A percentile compares a stretch with the other conserved stretches of the same genome.
Conservation (phyloP, 2,113 vertebrate species). For the Varanus komodoensis region DNA sequence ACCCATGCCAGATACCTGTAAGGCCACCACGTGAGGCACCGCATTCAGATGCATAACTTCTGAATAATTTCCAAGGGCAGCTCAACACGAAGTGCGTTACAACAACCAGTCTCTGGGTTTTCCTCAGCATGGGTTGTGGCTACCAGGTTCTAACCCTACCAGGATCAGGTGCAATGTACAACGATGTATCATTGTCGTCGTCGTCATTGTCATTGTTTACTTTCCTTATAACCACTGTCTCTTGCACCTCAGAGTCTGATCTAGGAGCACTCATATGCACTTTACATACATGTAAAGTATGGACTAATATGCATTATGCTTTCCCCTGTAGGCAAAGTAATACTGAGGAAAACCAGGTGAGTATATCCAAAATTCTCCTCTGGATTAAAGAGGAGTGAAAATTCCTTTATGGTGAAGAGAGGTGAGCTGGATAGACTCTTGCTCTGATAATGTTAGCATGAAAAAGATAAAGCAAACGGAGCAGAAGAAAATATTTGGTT, state of each 20-base stretch:
- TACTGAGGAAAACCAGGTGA: not conserved
- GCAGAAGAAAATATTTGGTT: not conserved
- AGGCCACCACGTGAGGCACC: not conserved
- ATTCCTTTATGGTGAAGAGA: no score
- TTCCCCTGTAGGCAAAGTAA: not conserved
- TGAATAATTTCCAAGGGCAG: not conserved
- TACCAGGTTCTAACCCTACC: not conserved
- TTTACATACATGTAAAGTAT: not conserved
- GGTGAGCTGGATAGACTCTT: not conserved
- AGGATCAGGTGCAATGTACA: not conserved
- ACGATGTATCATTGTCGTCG: not conserved
- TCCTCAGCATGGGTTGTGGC: not conserved
- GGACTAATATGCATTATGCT: not conserved
- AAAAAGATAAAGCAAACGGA: accelerated
- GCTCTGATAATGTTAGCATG: not conserved
- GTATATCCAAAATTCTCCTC: not conserved
- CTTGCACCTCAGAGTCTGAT: not conserved
- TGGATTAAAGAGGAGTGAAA: not conserved
- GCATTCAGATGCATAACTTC: not conserved
- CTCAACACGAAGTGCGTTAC: not conserved
- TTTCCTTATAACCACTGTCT: not conserved
- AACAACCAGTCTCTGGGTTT: not conserved
- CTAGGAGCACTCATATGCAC: not conserved
- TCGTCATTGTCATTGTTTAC: not conserved
- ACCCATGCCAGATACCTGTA: not conserved